phyloP scores from a whole-genome alignment of 1,140 invertebrate genomes.

The Zelostemma sp. region DNA sequence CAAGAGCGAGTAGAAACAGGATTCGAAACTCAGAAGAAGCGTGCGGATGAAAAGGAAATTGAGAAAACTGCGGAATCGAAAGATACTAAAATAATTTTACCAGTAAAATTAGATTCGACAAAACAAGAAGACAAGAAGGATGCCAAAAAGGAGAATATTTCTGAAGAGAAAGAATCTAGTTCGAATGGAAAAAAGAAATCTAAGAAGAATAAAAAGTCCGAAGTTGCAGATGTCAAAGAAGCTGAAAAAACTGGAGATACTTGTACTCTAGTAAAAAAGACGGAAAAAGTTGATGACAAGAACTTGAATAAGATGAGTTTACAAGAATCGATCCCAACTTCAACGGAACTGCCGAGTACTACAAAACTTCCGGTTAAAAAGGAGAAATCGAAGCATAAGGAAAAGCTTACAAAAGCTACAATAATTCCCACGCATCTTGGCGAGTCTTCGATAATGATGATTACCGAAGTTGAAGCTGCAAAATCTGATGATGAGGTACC shows the following conservation, averaged over 20 bases:
- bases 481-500: constrained; percentile 1
- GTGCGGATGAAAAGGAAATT: background rate
- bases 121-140: too few relatives aligned
- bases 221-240: background rate
- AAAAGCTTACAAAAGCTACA: constrained; percentile 4
- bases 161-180: too few relatives aligned
- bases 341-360: background rate
- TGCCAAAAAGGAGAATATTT: too few relatives aligned
- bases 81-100: too few relatives aligned
- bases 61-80: too few relatives aligned
- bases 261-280: background rate
- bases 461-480: constrained; percentile 23
- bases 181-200: constrained; percentile 1
- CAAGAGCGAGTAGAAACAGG: constrained; percentile 29
- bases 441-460: constrained; percentile 24
- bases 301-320: background rate
- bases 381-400: background rate
- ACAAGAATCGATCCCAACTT: too few relatives aligned
- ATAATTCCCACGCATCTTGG: background rate
- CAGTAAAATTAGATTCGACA: too few relatives aligned
- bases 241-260: constrained; percentile 2
- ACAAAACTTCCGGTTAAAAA: constrained; percentile 3
- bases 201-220: background rate
- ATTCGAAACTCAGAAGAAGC: constrained; percentile 28
- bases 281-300: background rate